A percentile compares a stretch with the other conserved stretches of the same genome.
Conservation (phyloP, 1,140 invertebrate species). For the Maniola jurtina region DNA sequence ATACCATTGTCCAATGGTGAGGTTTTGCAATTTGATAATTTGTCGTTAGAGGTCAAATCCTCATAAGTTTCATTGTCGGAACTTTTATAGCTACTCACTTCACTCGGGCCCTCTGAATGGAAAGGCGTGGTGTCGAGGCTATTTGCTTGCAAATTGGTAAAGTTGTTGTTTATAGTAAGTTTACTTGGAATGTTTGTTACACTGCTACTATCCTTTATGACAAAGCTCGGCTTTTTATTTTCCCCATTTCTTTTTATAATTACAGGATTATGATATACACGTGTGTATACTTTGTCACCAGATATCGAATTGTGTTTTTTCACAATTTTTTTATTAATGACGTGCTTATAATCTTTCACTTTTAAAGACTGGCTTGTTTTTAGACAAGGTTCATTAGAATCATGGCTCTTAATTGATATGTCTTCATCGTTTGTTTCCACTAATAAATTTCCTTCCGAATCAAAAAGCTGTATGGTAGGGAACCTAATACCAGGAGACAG, state of each 20-base stretch:
- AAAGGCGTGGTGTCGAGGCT: conserved; percentile 66
- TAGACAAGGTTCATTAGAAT: conserved; percentile 50
- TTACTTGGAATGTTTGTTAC: conserved; percentile 69
- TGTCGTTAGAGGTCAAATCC: conserved; percentile 33
- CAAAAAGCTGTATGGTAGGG: conserved; percentile 76
- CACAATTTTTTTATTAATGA: conserved; percentile 52
- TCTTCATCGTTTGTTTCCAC: conserved; percentile 78
- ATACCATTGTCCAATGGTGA: conserved; percentile 26
- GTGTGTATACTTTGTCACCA: conserved; percentile 70
- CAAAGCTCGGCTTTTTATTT: conserved; percentile 35
- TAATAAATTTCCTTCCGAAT: conserved; percentile 76
- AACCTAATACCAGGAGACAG: conserved; percentile 69
- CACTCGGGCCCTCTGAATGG: conserved; percentile 62
- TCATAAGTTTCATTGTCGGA: conserved; percentile 74
- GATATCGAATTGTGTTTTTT: conserved; percentile 72
- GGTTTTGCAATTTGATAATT: conserved; percentile 33
- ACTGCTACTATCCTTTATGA: conserved; percentile 49
- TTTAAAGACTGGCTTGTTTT: conserved; percentile 61
- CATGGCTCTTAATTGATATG: conserved; percentile 72
- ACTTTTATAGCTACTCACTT: conserved; percentile 77
- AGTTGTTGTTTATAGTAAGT: conserved; percentile 55
- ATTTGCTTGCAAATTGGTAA: conserved; percentile 52
- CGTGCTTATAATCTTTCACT: conserved; percentile 64
- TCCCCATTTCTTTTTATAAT: conserved; percentile 33
- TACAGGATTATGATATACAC: conserved; percentile 55